Evolutionary conservation across 2,888 invertebrate genomes (phyloP).

Genomic region (Idaea biselata): DNA sequence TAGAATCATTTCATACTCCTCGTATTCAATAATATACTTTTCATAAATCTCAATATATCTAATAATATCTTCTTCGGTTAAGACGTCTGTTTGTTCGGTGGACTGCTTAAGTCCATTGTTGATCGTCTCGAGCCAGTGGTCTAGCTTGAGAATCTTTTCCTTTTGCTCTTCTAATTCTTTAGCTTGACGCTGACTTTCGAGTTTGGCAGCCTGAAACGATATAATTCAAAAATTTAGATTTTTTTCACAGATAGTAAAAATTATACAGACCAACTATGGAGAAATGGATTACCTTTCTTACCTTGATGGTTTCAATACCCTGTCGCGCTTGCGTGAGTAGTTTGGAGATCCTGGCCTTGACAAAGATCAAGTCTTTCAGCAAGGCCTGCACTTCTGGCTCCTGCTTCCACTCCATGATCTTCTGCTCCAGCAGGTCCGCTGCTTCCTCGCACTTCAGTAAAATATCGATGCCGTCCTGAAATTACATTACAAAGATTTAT

Average conservation of each 20-base stretch:
- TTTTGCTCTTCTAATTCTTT: conserved; percentile 67
- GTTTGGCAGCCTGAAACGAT: conserved; percentile 67
- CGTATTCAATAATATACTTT: conserved; percentile 68
- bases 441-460: conserved; percentile 85
- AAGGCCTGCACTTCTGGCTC: conserved; percentile 83
- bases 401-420: conserved; percentile 82
- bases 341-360: conserved; percentile 83
- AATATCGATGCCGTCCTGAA: conserved; percentile 85
- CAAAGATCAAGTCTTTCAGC: conserved; percentile 76
- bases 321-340: conserved; percentile 86
- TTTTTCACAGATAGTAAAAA: neutral
- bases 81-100: conserved; percentile 53
- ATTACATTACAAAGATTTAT: conserved; percentile 20
- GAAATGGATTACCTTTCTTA: conserved; percentile 64
- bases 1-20: conserved; percentile 69
- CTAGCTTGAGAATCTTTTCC: conserved; percentile 66
- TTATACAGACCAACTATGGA: conserved; percentile 19
- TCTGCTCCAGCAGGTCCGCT: conserved; percentile 82
- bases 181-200: conserved; percentile 60
- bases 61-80: conserved; percentile 64
- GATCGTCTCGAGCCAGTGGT: conserved; percentile 73
- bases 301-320: conserved; percentile 80
- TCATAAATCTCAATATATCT: conserved; percentile 74
- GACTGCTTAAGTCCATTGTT: conserved; percentile 74
- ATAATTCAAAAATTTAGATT: conserved; percentile 7